Evolutionary conservation across 2,888 invertebrate genomes (phyloP), one percentile per base, ranked within the genome.

Genomic region (Muscina levida): DNA sequence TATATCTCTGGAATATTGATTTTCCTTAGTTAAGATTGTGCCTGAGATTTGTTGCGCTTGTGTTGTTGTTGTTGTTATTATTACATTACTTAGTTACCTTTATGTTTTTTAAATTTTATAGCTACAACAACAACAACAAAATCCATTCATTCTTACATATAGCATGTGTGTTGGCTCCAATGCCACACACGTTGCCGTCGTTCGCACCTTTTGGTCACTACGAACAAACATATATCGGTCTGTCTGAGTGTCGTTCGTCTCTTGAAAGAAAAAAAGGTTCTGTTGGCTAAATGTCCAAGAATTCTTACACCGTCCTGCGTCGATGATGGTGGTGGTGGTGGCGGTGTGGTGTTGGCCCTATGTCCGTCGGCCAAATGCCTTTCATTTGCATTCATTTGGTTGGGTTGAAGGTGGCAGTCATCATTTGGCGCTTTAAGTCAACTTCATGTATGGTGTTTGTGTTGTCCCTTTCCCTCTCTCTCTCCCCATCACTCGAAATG

Each of bases 181-280:
- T 68, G 72, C 79, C 79, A 79, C 79, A 79, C 76, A 79, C 75
- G 76, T 79, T 44, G 76, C 13, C 46, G 65, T 76, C 75, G 75
- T 79, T 79, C 72, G 75, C 79, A 79, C 79, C 79, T 79, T 79
- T 76, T 65, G 26, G 53, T 62, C 62, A 42, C 11, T 62, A 13
- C 62, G 42, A 62, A 13, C 62, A 22, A 62, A 39, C 62, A 62
- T 19, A 39, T 42, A 11, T 22, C 42, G 15, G 62, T 42, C 19
- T 42, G 62, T 19, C 39, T 17, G 17, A 10, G 2, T 37, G 37
- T 59, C 59, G n/a, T n/a, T n/a, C 19, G 42, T 62, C 37, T 37
- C 2, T 39, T 31, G 31, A 31, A 24, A 22, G 24, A 24, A 13
- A 13, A 62, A 62, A 62, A 62, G 62, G 62, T 62, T 62, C 56